These are phyloP conservation scores for Xenotilapia caudafasciata DNA, from an alignment of 2,113 vertebrate species.

Conservation along the genomic window DNA sequence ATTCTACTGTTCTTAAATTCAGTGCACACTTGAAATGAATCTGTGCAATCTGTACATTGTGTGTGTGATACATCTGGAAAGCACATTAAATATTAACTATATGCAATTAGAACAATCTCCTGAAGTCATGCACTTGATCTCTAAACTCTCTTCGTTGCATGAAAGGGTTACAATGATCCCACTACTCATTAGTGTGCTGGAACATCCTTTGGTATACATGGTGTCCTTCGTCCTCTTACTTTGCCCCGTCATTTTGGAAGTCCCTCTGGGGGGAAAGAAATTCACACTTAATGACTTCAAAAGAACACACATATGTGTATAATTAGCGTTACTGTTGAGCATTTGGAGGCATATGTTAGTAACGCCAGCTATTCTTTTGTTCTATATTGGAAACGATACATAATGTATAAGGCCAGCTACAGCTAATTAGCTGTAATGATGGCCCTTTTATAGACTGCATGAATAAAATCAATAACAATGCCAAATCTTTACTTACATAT, in stretches of 20 bases:
- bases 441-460: constrained; percentile 43
- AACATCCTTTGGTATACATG: constrained; percentile 21
- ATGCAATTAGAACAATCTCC: constrained; percentile 19
- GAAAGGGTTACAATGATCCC: neutral
- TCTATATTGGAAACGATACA: constrained; percentile 41
- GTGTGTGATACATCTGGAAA: neutral
- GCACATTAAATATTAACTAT: neutral
- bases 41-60: neutral
- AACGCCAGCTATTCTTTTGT: constrained; percentile 35
- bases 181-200: constrained; percentile 20
- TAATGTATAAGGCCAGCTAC: constrained; percentile 54
- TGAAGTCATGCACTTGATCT: constrained; percentile 4
- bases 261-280: neutral
- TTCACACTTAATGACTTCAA: constrained; percentile 41
- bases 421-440: constrained; percentile 59
- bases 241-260: neutral
- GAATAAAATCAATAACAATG: constrained; percentile 64
- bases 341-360: constrained; percentile 20
- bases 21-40: neutral
- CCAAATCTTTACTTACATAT: constrained; percentile 25
- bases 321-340: constrained; percentile 20
- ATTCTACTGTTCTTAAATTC: neutral
- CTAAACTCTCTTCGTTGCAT: neutral
- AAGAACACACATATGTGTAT: constrained; percentile 8
- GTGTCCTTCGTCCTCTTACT: neutral